A percentile compares a stretch with the other conserved stretches of the same genome.
These are phyloP conservation scores for Ormyrus rosae DNA, from an alignment of 2,888 invertebrate species.

Conservation along the genomic window DNA sequence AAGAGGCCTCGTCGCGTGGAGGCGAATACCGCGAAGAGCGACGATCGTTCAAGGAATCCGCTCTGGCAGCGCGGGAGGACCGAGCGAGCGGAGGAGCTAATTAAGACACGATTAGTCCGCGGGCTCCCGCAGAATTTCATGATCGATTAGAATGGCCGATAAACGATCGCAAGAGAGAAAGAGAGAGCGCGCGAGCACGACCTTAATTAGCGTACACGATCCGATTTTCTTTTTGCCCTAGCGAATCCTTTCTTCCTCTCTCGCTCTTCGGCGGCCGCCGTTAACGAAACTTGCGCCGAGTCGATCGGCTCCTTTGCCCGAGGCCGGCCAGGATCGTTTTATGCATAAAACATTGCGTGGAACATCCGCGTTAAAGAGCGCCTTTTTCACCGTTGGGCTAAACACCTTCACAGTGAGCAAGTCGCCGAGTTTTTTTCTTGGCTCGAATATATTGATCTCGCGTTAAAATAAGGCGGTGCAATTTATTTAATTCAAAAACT, in stretches of 20 bases:
- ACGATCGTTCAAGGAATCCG: slow-evolving; percentile 55
- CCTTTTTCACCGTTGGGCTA: background rate
- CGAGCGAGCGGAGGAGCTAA: slow-evolving; percentile 65
- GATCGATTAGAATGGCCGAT: slow-evolving; percentile 70
- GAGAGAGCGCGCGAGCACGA: slow-evolving; percentile 64
- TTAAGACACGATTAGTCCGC: slow-evolving; percentile 71
- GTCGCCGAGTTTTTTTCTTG: too few species aligned
- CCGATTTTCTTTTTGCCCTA: slow-evolving; percentile 61
- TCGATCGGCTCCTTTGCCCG: slow-evolving; percentile 30
- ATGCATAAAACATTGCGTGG: slow-evolving; percentile 57
- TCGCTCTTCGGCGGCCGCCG: slow-evolving; percentile 30
- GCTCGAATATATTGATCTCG: too few species aligned
- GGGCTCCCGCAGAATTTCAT: slow-evolving; percentile 66
- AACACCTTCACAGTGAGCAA: background rate
- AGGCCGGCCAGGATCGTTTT: slow-evolving; percentile 31
- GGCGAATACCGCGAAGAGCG: slow-evolving; percentile 57
- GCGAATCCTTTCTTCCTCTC: background rate
- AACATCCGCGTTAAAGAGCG: slow-evolving; percentile 32
- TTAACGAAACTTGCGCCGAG: slow-evolving; percentile 51
- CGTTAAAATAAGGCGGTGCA: too few species aligned
- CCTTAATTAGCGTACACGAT: slow-evolving; percentile 71
- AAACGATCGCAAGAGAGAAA: slow-evolving; percentile 63
- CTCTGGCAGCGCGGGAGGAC: slow-evolving; percentile 6
- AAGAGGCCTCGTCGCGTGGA: slow-evolving; percentile 26
- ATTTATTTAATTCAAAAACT: background rate